Evolutionary conservation across 2,888 invertebrate genomes (phyloP).

Genomic region (Stenurella melanura): DNA sequence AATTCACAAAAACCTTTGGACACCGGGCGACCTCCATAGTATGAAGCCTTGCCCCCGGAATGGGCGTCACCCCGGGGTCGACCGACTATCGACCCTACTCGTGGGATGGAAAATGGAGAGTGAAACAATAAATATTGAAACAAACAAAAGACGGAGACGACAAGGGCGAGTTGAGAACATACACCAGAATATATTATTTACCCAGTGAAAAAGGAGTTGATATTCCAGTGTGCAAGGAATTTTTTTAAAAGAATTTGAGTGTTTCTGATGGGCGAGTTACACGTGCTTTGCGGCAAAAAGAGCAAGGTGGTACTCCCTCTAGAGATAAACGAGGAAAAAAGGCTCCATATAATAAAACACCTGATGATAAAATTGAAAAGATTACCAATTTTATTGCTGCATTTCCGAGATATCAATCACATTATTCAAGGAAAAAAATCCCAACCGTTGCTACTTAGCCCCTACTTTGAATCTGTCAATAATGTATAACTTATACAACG

Average conservation of each 20-base stretch:
- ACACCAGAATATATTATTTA: slow-evolving; percentile 13
- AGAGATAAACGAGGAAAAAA: slow-evolving; percentile 14
- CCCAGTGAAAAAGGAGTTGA: neutral
- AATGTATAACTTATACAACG: too few relatives aligned
- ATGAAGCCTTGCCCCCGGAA: too few relatives aligned
- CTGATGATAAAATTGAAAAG: slow-evolving; percentile 23
- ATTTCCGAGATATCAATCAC: slow-evolving; percentile 23
- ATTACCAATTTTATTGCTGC: slow-evolving; percentile 21
- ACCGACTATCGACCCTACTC: too few relatives aligned
- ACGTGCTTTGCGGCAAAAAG: neutral
- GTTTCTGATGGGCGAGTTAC: slow-evolving; percentile 14
- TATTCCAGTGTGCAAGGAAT: slow-evolving; percentile 7
- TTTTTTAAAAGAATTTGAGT: neutral
- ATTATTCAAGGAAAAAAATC: slow-evolving; percentile 27
- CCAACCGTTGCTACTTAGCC: neutral
- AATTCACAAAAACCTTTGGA: too few relatives aligned
- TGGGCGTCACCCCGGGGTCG: too few relatives aligned
- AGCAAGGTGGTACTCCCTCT: neutral
- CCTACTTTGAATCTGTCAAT: slow-evolving; percentile 11
- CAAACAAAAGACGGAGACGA: too few relatives aligned
- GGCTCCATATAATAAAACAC: slow-evolving; percentile 19
- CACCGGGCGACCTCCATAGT: too few relatives aligned
- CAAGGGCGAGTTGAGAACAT: neutral
- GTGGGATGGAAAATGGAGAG: too few relatives aligned
- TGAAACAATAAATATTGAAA: too few relatives aligned